phyloP scores from a whole-genome alignment of 2,113 vertebrate genomes.

The Varanus salvator region DNA sequence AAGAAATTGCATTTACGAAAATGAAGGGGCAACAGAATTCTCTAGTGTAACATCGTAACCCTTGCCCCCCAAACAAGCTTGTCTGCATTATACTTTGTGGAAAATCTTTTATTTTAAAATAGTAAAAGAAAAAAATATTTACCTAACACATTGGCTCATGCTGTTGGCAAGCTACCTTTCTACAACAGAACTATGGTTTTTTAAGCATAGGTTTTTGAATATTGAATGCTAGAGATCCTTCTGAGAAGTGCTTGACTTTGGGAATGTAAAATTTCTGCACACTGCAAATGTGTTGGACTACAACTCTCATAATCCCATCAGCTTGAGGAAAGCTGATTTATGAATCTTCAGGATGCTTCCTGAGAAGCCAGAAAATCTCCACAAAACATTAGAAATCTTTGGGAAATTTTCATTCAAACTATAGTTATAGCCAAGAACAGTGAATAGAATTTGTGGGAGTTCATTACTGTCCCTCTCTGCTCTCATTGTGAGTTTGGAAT shows the following conservation, averaged over 20 bases:
- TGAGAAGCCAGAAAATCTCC: background rate
- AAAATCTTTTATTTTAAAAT: background rate
- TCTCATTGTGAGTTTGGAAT: constrained; percentile 27
- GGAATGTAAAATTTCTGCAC: background rate
- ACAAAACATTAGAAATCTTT: constrained; percentile 25
- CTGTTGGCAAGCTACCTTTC: background rate
- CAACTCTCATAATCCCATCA: background rate
- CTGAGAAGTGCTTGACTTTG: background rate
- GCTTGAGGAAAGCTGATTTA: background rate
- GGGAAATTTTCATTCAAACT: constrained; percentile 12
- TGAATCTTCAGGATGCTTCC: background rate
- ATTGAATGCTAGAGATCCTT: background rate
- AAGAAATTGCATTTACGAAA: constrained; percentile 47
- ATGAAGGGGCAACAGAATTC: background rate
- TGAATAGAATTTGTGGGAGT: constrained; percentile 20
- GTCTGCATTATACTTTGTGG: background rate
- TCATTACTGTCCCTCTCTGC: constrained; percentile 9
- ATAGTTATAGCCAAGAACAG: constrained; percentile 1
- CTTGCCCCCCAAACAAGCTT: background rate
- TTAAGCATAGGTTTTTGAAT: background rate
- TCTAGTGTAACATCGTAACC: constrained; percentile 9
- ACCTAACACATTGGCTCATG: background rate
- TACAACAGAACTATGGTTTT: background rate
- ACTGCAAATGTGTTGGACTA: background rate
- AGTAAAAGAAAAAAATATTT: background rate